Evolutionary conservation across 2,888 invertebrate genomes (phyloP).

Genomic region (Emesis furor): DNA sequence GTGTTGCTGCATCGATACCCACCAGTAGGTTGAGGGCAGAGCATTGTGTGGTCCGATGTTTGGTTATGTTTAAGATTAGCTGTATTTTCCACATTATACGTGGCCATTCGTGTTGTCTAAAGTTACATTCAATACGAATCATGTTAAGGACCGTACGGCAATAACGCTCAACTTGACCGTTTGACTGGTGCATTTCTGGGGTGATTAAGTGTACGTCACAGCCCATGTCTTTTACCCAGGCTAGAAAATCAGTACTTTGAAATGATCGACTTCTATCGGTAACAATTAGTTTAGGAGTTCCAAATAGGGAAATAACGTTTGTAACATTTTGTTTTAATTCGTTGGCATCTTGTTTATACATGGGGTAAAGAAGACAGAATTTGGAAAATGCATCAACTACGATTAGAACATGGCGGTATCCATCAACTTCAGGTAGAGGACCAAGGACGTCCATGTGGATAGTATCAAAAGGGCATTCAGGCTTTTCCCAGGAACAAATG

Average conservation of each 20-base stretch:
- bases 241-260: constrained; percentile 52
- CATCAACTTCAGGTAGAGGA: constrained; percentile 55
- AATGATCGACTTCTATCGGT: constrained; percentile 73
- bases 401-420: constrained; percentile 57
- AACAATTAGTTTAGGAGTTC: constrained; percentile 63
- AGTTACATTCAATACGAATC: too few species aligned
- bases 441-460: too few species aligned
- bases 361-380: constrained; percentile 67
- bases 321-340: constrained; percentile 60
- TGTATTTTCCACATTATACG: too few species aligned
- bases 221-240: constrained; percentile 52
- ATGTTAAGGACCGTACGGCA: too few species aligned
- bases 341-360: constrained; percentile 63
- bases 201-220: constrained; percentile 67
- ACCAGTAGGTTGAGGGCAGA: too few species aligned
- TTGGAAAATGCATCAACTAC: constrained; percentile 71
- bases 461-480: too few species aligned
- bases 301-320: constrained; percentile 64
- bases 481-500: too few species aligned
- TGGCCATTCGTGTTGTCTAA: too few species aligned
- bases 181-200: neutral
- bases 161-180: constrained; percentile 63
- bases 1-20: too few species aligned
- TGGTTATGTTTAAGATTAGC: too few species aligned
- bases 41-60: too few species aligned